Conservation (phyloP, 1,140 invertebrate species). For the Nixonia krombeini region DNA sequence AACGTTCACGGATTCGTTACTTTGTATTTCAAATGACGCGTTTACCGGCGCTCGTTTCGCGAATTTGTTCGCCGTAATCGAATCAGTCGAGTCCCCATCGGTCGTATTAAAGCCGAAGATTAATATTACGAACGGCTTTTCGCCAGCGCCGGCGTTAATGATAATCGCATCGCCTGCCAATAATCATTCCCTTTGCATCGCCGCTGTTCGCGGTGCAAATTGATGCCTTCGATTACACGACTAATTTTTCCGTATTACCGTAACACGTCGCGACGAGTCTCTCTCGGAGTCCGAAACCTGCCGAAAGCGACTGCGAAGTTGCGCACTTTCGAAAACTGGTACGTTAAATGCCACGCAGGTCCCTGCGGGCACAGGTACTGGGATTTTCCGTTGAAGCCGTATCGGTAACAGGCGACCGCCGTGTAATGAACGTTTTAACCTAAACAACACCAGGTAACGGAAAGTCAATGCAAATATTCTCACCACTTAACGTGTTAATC, state of each 20-base stretch:
- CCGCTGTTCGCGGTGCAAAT: neutral
- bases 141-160: slow-evolving; percentile 14
- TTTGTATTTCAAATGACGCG: slow-evolving; percentile 13
- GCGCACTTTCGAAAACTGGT: neutral
- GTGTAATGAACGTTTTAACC: slow-evolving; percentile 5
- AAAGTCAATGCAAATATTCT: slow-evolving; percentile 5
- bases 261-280: no score
- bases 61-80: slow-evolving; percentile 11
- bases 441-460: slow-evolving; percentile 22
- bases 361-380: no score
- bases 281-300: no score
- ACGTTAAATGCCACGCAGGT: no score
- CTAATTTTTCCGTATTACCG: no score
- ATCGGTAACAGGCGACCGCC: no score
- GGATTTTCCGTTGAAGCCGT: no score
- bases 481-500: neutral
- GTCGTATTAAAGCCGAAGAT: slow-evolving; percentile 7
- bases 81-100: slow-evolving; percentile 1
- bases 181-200: slow-evolving; percentile 21
- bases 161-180: slow-evolving; percentile 28
- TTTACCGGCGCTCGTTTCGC: slow-evolving; percentile 5
- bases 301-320: neutral
- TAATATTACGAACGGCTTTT: neutral
- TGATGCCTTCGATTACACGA: slow-evolving; percentile 21
- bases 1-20: neutral